Conservation (phyloP, 2,888 invertebrate species). For the Drosophila peninsularis region DNA sequence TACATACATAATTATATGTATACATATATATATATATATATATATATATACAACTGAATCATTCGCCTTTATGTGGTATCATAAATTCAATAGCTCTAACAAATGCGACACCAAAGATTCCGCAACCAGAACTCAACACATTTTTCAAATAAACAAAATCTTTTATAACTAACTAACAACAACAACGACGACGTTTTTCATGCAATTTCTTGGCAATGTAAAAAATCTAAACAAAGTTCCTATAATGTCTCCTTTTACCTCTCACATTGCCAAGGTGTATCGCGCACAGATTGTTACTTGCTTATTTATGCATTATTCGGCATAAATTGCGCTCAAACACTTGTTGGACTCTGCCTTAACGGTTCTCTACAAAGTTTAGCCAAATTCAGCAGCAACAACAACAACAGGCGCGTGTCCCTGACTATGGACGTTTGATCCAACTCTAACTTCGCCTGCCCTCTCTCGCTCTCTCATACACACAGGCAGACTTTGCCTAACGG, state of each 20-base stretch:
- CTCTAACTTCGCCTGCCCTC: constrained; percentile 3
- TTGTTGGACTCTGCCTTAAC: constrained; percentile 32
- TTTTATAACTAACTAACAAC: background rate
- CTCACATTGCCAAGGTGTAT: background rate
- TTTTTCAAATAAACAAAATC: constrained; percentile 21
- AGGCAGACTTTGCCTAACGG: background rate
- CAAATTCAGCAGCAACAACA: constrained; percentile 30
- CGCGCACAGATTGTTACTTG: constrained; percentile 19
- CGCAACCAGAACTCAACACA: background rate
- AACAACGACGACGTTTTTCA: background rate
- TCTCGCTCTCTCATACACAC: background rate
- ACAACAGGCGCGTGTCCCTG: constrained; percentile 16
- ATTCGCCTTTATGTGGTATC: constrained; percentile 29
- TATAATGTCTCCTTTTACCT: background rate
- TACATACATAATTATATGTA: too few species aligned
- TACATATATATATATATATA: too few species aligned
- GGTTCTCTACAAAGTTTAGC: constrained; percentile 25
- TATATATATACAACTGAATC: background rate
- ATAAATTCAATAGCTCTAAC: constrained; percentile 22
- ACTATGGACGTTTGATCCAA: constrained; percentile 9
- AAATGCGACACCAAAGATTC: constrained; percentile 26
- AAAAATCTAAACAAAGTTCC: background rate
- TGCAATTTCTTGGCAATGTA: background rate
- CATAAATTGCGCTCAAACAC: constrained; percentile 27
- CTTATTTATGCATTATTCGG: constrained; percentile 16